Evolutionary conservation across 2,797 vertebrate species (phyloP), one percentile per base, ranked within the genome.

Genomic region (Hylomyscus alleni): DNA sequence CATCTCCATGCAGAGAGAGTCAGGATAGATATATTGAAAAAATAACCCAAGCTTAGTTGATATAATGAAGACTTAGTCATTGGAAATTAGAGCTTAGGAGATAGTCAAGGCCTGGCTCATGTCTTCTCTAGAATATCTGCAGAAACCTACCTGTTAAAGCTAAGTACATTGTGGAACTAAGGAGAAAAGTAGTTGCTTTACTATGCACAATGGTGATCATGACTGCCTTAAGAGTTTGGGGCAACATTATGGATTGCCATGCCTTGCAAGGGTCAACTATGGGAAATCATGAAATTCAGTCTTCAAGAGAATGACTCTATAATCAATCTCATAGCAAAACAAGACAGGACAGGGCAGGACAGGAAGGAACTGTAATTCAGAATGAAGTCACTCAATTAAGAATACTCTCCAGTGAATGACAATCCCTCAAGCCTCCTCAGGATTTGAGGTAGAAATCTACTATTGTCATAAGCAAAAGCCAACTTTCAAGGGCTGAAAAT

Each of bases 1-100:
- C 3, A 60, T 37, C 65, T 89, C 44, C 26, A 44, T 94, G 50
- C 80, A 87, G 76, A 87, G 4, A 65, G 4, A 58, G 24, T 37
- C 44, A 34, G 9, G 77, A 77, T 19, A 75, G 37, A 76, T 56
- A 7, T 14, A 77, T 34, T 93, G 77, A 96, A 90, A 95, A 69
- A 72, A 77, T 54, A 85, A 90, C 34, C 44, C 34, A 60, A 84
- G 67, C 65, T 93, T 92, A 54, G 77, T n/a, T 56, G 24, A 19
- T 95, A 22, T 4, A 54, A 40, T 60, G 52, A 93, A 29, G 29
- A 87, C 19, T 26, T 81, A 4, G 3, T 84, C 3, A 31, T 44
- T 76, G 14, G 47, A 6, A 75, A 80, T 67, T 40, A 65, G 19
- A 14, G 44, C 6, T 73, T 88, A 29, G 7, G 54, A 90, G 37